Conservation (phyloP, 2,797 vertebrate genomes). For the Triplophysa bombifrons region DNA sequence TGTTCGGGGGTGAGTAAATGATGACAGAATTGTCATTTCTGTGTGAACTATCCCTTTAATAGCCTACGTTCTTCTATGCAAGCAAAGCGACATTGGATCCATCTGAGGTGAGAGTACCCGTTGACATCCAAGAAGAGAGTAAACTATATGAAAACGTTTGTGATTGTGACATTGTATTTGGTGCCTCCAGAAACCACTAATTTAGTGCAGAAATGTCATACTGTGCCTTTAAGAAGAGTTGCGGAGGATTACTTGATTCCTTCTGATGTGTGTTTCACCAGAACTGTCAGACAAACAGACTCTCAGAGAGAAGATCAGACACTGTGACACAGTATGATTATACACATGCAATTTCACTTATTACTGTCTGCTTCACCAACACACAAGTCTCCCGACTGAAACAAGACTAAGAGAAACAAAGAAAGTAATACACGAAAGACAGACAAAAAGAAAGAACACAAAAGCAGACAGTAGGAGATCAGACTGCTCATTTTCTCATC, state of each 20-base stretch:
- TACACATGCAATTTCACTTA: slow-evolving; percentile 44
- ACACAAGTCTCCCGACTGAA: slow-evolving; percentile 14
- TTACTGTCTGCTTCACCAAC: slow-evolving; percentile 47
- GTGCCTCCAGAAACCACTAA: too few relatives aligned
- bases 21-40: too few relatives aligned
- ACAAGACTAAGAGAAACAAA: background rate
- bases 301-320: background rate
- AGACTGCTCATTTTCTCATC: background rate
- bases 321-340: slow-evolving; percentile 7
- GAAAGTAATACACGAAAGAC: background rate
- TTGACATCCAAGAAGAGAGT: too few relatives aligned
- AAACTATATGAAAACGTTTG: too few relatives aligned
- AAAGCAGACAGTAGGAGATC: background rate
- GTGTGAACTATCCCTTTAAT: too few relatives aligned
- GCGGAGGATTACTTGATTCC: too few relatives aligned
- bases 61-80: too few relatives aligned
- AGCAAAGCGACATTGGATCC: too few relatives aligned
- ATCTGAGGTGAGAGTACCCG: too few relatives aligned
- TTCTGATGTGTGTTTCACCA: background rate
- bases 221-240: background rate
- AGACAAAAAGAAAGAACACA: slow-evolving; percentile 5
- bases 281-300: too few relatives aligned
- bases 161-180: too few relatives aligned
- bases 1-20: too few relatives aligned
- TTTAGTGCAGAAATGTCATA: background rate